phyloP scores from a whole-genome alignment of 1,140 invertebrate species.

The Trachymyrmex cornetzi region DNA sequence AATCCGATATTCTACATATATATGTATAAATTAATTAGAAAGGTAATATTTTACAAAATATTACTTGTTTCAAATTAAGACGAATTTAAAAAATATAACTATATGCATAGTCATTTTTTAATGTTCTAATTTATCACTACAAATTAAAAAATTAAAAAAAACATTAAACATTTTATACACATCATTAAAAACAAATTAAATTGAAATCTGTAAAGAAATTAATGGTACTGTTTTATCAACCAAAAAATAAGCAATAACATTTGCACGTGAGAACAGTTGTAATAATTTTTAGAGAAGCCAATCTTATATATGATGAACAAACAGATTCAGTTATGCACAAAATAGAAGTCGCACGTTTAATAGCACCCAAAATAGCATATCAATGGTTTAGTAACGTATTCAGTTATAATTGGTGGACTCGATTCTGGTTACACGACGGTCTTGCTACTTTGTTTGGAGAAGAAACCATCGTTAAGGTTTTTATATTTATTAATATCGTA shows the following conservation, averaged over 20 bases:
- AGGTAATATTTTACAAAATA: too few species aligned
- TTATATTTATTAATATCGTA: slow-evolving; percentile 72
- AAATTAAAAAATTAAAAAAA: too few species aligned
- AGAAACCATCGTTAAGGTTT: slow-evolving; percentile 88
- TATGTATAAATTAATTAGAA: too few species aligned
- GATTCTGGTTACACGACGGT: slow-evolving; percentile 91
- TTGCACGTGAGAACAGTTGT: background rate
- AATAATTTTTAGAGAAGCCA: background rate
- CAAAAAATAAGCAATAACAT: background rate
- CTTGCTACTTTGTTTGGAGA: slow-evolving; percentile 91
- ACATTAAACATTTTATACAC: background rate
- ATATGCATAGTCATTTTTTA: too few species aligned
- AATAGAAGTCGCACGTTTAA: slow-evolving; percentile 87
- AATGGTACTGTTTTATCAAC: background rate
- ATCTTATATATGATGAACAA: slow-evolving; percentile 44
- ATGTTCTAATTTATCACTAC: too few species aligned
- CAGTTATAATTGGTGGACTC: slow-evolving; percentile 87
- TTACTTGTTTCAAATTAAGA: too few species aligned
- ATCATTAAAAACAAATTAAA: background rate
- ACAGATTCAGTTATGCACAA: slow-evolving; percentile 85
- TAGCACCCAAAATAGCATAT: slow-evolving; percentile 89
- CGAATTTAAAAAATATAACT: too few species aligned
- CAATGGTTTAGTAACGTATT: slow-evolving; percentile 88
- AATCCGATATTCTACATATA: too few species aligned
- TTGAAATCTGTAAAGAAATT: too few species aligned